Evolutionary conservation across 2,797 vertebrate genomes (phyloP).

Genomic region (Peromyscus melanophrys): DNA sequence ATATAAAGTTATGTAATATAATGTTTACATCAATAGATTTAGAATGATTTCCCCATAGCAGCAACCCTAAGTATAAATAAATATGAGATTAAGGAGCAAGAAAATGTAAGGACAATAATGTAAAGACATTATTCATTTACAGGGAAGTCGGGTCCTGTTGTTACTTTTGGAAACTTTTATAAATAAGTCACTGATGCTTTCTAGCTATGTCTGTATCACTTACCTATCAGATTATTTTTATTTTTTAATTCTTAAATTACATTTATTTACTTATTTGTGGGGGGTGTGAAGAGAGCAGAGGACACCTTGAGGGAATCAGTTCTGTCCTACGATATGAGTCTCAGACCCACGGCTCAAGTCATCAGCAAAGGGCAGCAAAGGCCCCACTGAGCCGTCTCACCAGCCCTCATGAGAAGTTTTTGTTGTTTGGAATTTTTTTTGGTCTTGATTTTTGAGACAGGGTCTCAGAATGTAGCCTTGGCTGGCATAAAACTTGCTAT

Average conservation of each 20-base stretch:
- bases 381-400: background rate
- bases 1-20: background rate
- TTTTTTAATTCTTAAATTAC: background rate
- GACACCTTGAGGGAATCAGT: background rate
- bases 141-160: background rate
- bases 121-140: background rate
- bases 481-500: background rate
- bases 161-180: background rate
- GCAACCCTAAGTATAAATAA: conserved; percentile 19
- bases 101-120: background rate
- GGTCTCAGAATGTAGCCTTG: background rate
- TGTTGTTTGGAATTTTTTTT: background rate
- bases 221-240: background rate
- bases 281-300: background rate
- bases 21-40: conserved; percentile 30
- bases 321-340: background rate
- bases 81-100: background rate
- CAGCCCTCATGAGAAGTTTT: background rate
- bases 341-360: background rate
- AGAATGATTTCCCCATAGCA: conserved; percentile 37
- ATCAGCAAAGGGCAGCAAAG: background rate
- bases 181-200: conserved; percentile 32
- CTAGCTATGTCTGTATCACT: background rate
- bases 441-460: background rate
- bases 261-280: background rate